A percentile compares a stretch with the other conserved stretches of the same genome.
phyloP scores from a whole-genome alignment of 2,113 vertebrate genomes.

The Varanus salvator region DNA sequence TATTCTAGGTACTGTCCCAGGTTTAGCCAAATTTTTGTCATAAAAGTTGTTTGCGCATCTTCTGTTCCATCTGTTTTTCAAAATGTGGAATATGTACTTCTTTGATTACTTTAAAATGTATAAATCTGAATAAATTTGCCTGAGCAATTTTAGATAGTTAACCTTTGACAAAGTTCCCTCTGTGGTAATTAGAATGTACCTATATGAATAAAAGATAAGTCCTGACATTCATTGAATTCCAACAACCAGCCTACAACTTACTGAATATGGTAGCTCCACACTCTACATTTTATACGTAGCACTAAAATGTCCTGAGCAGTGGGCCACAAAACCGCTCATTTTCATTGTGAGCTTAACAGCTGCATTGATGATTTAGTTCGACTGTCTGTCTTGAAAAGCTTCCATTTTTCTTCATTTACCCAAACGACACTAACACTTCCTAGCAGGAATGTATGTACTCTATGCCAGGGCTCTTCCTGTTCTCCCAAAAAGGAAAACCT shows the following conservation, averaged over 20 bases:
- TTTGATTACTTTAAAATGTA: conserved; percentile 80
- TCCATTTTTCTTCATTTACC: accelerated
- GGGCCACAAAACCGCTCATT: conserved; percentile 43
- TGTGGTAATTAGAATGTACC: conserved; percentile 81
- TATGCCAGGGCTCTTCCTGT: conserved; percentile 12
- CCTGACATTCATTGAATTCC: conserved; percentile 81
- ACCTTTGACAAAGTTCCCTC: conserved; percentile 83
- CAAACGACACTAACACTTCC: background rate
- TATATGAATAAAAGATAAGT: conserved; percentile 88
- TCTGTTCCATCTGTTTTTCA: conserved; percentile 19
- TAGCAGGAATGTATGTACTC: background rate
- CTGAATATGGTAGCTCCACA: conserved; percentile 71
- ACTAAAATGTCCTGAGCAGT: conserved; percentile 66
- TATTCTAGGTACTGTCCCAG: too few relatives aligned
- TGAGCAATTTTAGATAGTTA: conserved; percentile 85
- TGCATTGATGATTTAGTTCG: conserved; percentile 45
- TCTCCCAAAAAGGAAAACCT: background rate
- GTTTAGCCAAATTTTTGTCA: background rate
- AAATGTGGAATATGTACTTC: conserved; percentile 73
- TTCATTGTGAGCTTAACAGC: conserved; percentile 51
- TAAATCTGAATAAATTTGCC: conserved; percentile 85
- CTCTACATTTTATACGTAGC: conserved; percentile 70
- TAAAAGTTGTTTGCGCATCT: conserved; percentile 54
- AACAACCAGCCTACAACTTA: conserved; percentile 80
- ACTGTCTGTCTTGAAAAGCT: conserved; percentile 43